phyloP scores from a whole-genome alignment of 2,888 invertebrate species.

The Drosophila hawaiiensis region DNA sequence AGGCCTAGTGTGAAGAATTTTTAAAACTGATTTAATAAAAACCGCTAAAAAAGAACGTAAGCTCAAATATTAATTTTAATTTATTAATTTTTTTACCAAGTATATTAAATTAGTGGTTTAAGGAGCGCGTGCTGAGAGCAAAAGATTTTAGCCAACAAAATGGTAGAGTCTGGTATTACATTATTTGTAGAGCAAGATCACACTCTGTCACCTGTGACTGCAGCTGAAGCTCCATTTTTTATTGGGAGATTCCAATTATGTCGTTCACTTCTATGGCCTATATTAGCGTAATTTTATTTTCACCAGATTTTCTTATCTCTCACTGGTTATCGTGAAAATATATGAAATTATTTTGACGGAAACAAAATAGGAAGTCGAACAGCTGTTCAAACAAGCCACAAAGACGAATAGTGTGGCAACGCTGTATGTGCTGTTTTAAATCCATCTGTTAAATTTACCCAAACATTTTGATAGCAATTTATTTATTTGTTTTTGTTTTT shows the following conservation, averaged over 20 bases:
- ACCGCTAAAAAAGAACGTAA: neutral
- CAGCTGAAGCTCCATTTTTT: neutral
- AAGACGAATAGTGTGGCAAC: neutral
- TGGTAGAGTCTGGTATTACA: too few relatives aligned
- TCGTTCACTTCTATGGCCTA: neutral
- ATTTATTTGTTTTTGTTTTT: neutral
- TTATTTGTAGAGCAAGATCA: too few relatives aligned
- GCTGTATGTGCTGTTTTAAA: neutral
- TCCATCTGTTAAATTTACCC: neutral
- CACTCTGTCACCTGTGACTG: neutral
- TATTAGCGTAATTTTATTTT: neutral
- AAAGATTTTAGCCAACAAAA: too few relatives aligned
- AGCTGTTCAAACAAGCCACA: neutral
- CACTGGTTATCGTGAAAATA: neutral
- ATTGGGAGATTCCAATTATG: neutral
- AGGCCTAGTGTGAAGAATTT: neutral
- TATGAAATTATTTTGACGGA: neutral
- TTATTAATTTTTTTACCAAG: neutral
- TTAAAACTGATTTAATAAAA: neutral
- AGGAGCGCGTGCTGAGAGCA: too few relatives aligned
- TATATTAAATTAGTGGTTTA: too few relatives aligned
- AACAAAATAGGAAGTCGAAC: neutral
- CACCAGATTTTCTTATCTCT: neutral
- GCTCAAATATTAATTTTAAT: neutral
- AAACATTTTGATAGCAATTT: neutral